phyloP scores from a whole-genome alignment of 2,113 vertebrate species.

The Chiloscyllium plagiosum region DNA sequence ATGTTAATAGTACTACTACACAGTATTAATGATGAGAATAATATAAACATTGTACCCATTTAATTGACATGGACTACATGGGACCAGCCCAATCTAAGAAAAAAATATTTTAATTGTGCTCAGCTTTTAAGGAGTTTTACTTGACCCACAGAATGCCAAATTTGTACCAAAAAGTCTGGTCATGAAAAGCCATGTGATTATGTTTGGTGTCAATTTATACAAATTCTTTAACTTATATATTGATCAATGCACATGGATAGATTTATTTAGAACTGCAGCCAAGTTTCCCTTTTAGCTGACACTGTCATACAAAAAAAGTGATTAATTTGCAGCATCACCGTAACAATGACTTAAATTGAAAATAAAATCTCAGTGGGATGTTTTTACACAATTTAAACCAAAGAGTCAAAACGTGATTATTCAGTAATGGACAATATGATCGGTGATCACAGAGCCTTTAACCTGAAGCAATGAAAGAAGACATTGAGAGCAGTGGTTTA shows the following conservation, averaged over 20 bases:
- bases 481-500: neutral
- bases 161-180: neutral
- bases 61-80: constrained; percentile 20
- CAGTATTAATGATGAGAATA: constrained; percentile 3
- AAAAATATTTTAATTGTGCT: neutral
- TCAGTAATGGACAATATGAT: neutral
- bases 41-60: constrained; percentile 20
- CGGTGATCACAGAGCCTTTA: neutral
- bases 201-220: neutral
- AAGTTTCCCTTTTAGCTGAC: neutral
- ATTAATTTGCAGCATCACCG: neutral
- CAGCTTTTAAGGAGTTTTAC: constrained; percentile 8
- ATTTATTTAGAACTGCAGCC: neutral
- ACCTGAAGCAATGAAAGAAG: neutral
- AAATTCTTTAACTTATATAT: neutral
- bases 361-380: neutral
- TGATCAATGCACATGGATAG: neutral
- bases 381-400: neutral
- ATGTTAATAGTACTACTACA: constrained; percentile 11
- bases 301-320: neutral
- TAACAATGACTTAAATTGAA: neutral
- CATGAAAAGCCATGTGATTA: neutral
- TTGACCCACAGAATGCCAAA: constrained; percentile 19
- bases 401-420: neutral
- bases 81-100: constrained; percentile 36